phyloP scores from a whole-genome alignment of 2,113 vertebrate genomes.

The Podarcis muralis region DNA sequence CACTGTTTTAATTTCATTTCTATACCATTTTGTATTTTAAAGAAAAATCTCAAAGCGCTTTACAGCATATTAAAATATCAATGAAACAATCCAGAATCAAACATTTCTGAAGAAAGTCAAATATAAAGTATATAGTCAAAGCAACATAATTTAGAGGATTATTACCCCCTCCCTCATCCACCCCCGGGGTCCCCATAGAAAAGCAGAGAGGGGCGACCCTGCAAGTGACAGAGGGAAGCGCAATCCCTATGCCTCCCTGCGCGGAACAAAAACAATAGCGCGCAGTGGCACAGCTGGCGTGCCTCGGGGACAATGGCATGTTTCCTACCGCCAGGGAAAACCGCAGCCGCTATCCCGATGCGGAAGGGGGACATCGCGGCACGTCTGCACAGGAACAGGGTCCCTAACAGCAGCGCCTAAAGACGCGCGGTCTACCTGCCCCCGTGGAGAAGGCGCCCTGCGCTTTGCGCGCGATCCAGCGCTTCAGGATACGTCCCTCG shows the following conservation, averaged over 20 bases:
- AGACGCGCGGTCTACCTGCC: background rate
- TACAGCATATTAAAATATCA: no score
- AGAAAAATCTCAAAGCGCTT: no score
- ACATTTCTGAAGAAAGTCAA: no score
- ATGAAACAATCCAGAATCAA: no score
- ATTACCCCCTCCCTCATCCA: no score
- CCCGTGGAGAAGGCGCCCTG: background rate
- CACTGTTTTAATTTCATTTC: no score
- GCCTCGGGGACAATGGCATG: background rate
- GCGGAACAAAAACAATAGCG: background rate
- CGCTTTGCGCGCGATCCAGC: background rate
- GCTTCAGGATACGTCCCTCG: background rate
- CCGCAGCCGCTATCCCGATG: background rate
- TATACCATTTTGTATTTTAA: no score
- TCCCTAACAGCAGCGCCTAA: background rate
- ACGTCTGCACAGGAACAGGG: background rate
- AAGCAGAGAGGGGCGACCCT: background rate
- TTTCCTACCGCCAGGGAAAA: background rate
- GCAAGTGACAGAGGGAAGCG: background rate
- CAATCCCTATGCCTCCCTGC: background rate
- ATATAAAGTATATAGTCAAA: no score
- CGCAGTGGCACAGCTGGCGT: background rate
- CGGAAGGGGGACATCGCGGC: background rate
- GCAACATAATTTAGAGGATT: no score
- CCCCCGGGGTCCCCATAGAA: background rate